Base-by-base conservation (phyloP, 1,140 invertebrate species). In the Octopus bimaculoides region DNA sequence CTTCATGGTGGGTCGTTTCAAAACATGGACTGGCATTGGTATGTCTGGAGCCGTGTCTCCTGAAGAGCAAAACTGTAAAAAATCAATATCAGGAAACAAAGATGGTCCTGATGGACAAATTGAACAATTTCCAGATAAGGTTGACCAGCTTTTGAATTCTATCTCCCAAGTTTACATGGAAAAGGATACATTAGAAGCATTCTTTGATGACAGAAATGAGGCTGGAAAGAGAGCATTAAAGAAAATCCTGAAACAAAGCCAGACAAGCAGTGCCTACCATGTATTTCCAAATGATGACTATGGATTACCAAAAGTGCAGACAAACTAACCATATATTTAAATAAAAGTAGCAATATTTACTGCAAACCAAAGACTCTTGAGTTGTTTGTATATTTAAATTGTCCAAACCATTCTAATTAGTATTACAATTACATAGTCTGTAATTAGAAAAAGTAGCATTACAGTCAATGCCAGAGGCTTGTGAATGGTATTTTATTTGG, bases 1-100 rank as follows among this genome's bases (percentile, higher is more conserved):
- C 81, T 93, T 92, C 85, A 91, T 93, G 84, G 87, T 92, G 82
- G 77, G 79, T 81, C 87, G 90, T 73, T 90, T 87, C 80, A 82
- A 82, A 75, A 77, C 66, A 52, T 83, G 81, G 81, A 81, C 79
- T 4, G 82, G 82, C 17, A n/a, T 83, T 52, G 79, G 80, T 14
- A 77, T 17, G 20, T 61, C 14, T 75, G 26, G 26, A 41, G 71
- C 9, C 61, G 83, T 10, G 83, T 87, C 10, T 71, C 66, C 66
- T 17, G 66, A 71, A 17, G 66, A 71, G 4, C 17, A 6, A 20
- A 71, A 20, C 66, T 41, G 26, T 41, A 75, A 52, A 75, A 75
- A 75, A 52, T 52, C 74, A 53, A 85, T 84, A 79, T 20, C 79
- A 9, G 87, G 87, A 84, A 80, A 81, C 17, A 79, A 81, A 9